Base-by-base conservation (phyloP, 2,888 invertebrate genomes). In the Xylocampa areola region DNA sequence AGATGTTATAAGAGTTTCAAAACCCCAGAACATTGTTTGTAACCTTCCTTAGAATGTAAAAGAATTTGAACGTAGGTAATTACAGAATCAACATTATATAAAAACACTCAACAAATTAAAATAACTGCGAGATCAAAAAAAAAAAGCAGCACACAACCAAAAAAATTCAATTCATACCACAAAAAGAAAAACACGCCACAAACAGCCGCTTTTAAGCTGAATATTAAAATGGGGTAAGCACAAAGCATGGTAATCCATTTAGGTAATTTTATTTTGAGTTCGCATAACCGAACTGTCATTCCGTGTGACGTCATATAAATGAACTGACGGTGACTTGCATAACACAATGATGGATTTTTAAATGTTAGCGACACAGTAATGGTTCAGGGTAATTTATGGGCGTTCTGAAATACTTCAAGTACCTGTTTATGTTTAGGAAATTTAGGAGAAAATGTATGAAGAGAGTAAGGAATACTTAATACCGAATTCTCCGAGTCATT, bases 261-360 rank as follows among this genome's bases (percentile, higher is more conserved):
- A 81, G 73, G 83, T 87, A 90, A 90, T 89, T 87, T 89, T 88
- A 87, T 90, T 89, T 89, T 86, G 84, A 86, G 89, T 89, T 79
- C 84, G 81, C 83, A 87, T 88, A 89, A 88, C 86, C 80, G 73
- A 85, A 85, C 87, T 90, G 90, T 89, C 90, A 87, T 85, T 87
- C 81, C 75, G 81, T 80, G 77, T 84, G 91, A 88, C 90, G 84
- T 77, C 68, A 73, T 90, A 92, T 83, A 88, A 92, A 93, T 92
- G 90, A 88, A 84, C 79, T 77, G 79, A 61, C 79, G 83, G 80
- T 93, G 92, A 93, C 92, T 92, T 88, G 92, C 91, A 63, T 73
- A 75, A 77, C 53, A 47, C 73, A 79, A 81, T 90, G 91, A 91
- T 91, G 90, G 89, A 89, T 89, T 89, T 90, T 91, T 91, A 90